phyloP scores from a whole-genome alignment of 2,888 invertebrate genomes.

The Cataglyphis livida region DNA sequence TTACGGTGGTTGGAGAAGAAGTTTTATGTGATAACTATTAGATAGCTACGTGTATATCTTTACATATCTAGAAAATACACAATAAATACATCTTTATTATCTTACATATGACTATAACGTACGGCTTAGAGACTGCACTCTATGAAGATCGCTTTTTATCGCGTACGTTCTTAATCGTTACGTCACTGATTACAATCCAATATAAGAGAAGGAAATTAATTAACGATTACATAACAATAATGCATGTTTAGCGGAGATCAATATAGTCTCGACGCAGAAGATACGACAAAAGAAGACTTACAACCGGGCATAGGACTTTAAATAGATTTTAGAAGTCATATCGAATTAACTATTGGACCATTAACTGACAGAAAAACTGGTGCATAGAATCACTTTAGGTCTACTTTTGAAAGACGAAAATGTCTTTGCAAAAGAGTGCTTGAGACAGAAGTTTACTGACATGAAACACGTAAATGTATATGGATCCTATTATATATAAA shows the following conservation, averaged over 20 bases:
- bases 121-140: slow-evolving; percentile 6
- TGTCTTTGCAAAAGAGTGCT: slow-evolving; percentile 24
- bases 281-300: slow-evolving; percentile 32
- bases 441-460: slow-evolving; percentile 4
- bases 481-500: background rate
- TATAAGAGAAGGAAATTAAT: background rate
- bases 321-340: slow-evolving; percentile 62
- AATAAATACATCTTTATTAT: slow-evolving; percentile 25
- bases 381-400: slow-evolving; percentile 47
- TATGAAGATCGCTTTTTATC: slow-evolving; percentile 7
- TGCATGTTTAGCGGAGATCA: background rate
- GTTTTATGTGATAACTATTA: slow-evolving; percentile 52
- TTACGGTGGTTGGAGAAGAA: slow-evolving; percentile 9
- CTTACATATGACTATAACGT: slow-evolving; percentile 19
- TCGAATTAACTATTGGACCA: slow-evolving; percentile 66
- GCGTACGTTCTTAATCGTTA: background rate
- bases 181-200: slow-evolving; percentile 40
- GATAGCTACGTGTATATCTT: slow-evolving; percentile 32
- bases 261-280: background rate
- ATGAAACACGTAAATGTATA: background rate
- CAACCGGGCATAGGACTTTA: slow-evolving; percentile 44
- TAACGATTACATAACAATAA: background rate
- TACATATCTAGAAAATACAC: slow-evolving; percentile 40
- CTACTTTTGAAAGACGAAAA: slow-evolving; percentile 9
- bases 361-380: slow-evolving; percentile 54